Evolutionary conservation across 2,888 invertebrate genomes (phyloP), one percentile per base, ranked within the genome.

Genomic region (Synanthedon vespiformis): DNA sequence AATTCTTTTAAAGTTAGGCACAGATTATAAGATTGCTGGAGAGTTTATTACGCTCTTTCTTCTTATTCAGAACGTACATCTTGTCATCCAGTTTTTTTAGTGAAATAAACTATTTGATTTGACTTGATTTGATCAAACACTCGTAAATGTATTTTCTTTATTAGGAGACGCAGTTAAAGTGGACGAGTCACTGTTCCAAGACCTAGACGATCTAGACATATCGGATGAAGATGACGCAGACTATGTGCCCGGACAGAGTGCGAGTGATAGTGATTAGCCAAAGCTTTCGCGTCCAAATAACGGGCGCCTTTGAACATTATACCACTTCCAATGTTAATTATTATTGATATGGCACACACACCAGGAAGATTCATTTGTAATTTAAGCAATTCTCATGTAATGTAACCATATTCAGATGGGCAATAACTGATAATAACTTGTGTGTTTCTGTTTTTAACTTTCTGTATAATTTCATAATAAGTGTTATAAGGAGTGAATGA

Each of bases 171-270:
- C 91, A 60, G 95, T 97, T 41, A 96, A 96, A 84, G 96, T 97
- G 48, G 97, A 97, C 79, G 97, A 97, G 78, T 94, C 95, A 16
- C 80, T 98, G 14, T 98, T 97, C 75, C 96, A 96, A 90, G 94
- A 95, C 74, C 77, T 96, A 64, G 95, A 95, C 60, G 95, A 95
- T 70, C 82, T 95, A 52, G 95, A 95, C 63, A 87, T 93, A 51
- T 92, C 92, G 10, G 91, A 92, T 57, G 92, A 92, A 50, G 89
- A 89, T 11, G 90, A 88, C 61, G 89, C 88, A 61, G 93, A 93
- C 72, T 93, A 91, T 75, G 91, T 89, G 40, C 90, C 90, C 0
- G 89, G 89, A 0, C 78, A 73, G 60, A 86, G 80, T 57, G 77
- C 68, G 55, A 85, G 84, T 67, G 86, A 86, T 47, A 80, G 77